Evolutionary conservation across 2,113 vertebrate genomes (phyloP).

Genomic region (Monarcha castaneiventris): DNA sequence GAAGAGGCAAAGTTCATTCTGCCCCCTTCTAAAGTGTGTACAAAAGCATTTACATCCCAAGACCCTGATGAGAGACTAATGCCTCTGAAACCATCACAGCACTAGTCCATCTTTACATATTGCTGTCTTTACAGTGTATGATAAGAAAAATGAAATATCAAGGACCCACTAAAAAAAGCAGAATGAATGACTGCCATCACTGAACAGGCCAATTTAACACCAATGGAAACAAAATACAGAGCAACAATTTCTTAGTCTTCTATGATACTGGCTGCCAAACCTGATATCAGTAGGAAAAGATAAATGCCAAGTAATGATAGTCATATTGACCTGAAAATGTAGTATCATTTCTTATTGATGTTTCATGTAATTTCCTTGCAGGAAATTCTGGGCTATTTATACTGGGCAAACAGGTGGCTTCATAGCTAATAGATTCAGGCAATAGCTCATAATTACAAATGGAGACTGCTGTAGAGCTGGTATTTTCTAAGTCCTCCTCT

Average conservation of each 20-base stretch:
- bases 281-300: conserved; percentile 30
- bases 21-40: neutral
- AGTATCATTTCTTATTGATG: conserved; percentile 39
- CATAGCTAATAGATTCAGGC: conserved; percentile 13
- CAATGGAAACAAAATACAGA: conserved; percentile 26
- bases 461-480: neutral
- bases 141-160: neutral
- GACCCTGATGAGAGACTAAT: neutral
- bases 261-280: conserved; percentile 14
- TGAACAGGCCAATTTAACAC: conserved; percentile 18
- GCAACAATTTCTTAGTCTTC: conserved; percentile 18
- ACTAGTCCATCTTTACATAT: neutral
- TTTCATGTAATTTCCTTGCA: conserved; percentile 51
- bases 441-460: conserved; percentile 47
- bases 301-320: conserved; percentile 40
- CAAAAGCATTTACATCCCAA: neutral
- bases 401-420: conserved; percentile 38
- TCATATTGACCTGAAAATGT: conserved; percentile 39
- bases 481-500: neutral
- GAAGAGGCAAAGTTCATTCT: neutral
- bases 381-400: conserved; percentile 56
- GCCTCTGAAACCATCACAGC: neutral
- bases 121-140: neutral
- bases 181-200: neutral
- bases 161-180: neutral